A percentile compares a stretch with the other conserved stretches of the same genome.
Evolutionary conservation across 2,888 invertebrate genomes (phyloP).

Genomic region (Pseudococcus viburni): DNA sequence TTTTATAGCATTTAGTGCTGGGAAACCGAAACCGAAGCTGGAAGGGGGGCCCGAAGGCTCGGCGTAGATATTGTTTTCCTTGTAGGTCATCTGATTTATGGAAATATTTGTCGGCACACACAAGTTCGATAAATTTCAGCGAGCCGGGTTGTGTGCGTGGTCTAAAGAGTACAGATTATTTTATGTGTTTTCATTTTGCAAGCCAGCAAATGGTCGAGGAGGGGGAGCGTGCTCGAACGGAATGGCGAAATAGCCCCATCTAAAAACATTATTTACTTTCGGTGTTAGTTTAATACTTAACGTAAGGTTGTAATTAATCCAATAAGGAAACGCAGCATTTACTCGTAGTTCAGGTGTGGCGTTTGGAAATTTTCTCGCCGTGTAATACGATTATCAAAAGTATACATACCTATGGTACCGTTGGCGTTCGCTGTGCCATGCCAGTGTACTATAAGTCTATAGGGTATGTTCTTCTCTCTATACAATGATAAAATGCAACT

Average conservation of each 20-base stretch:
- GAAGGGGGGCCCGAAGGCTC: background rate
- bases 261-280: conserved; percentile 47
- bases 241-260: conserved; percentile 10
- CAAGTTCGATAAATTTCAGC: conserved; percentile 34
- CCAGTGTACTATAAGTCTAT: background rate
- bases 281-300: conserved; percentile 26
- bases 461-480: background rate
- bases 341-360: conserved; percentile 33
- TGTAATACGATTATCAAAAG: conserved; percentile 47
- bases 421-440: too few relatives aligned
- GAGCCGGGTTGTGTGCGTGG: background rate
- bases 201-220: background rate
- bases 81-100: conserved; percentile 56
- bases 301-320: conserved; percentile 44
- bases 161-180: conserved; percentile 48
- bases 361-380: conserved; percentile 43
- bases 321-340: conserved; percentile 31
- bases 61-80: conserved; percentile 37
- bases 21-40: background rate
- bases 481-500: conserved; percentile 34
- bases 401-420: background rate
- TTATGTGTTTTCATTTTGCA: conserved; percentile 20
- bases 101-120: conserved; percentile 22
- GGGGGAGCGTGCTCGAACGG: background rate
- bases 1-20: background rate